Conservation (phyloP, 2,888 invertebrate species). For the Ennomos fuscantarius region DNA sequence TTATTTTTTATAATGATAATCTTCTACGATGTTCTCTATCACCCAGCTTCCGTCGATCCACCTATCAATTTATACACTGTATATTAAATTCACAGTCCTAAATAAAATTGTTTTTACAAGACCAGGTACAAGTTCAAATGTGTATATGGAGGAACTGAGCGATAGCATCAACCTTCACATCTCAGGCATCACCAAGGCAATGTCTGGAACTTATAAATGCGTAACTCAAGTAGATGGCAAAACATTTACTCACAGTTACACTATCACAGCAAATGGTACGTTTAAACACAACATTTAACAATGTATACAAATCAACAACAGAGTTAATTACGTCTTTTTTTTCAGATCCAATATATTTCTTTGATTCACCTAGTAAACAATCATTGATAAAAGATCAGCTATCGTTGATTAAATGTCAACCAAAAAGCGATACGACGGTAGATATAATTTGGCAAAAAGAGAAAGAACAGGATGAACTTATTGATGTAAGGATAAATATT, state of each 20-base stretch:
- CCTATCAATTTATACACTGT: no score
- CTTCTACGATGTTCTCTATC: no score
- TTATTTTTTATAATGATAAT: no score
- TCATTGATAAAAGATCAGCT: slow-evolving; percentile 55
- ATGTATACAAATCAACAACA: slow-evolving; percentile 18
- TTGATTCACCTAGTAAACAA: slow-evolving; percentile 50
- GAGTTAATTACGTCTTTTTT: slow-evolving; percentile 5
- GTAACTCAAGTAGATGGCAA: slow-evolving; percentile 53
- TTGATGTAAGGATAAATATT: slow-evolving; percentile 43
- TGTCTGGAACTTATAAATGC: slow-evolving; percentile 69
- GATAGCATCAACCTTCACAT: slow-evolving; percentile 60
- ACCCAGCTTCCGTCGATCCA: no score
- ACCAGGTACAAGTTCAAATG: slow-evolving; percentile 71
- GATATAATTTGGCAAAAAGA: slow-evolving; percentile 64
- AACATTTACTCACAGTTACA: slow-evolving; percentile 47
- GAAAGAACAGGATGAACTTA: slow-evolving; percentile 41
- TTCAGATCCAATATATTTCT: slow-evolving; percentile 64
- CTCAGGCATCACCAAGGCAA: slow-evolving; percentile 56
- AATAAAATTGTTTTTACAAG: slow-evolving; percentile 74
- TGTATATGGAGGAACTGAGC: slow-evolving; percentile 58
- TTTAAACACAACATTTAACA: slow-evolving; percentile 32
- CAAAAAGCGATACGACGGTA: slow-evolving; percentile 54
- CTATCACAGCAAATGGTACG: slow-evolving; percentile 68
- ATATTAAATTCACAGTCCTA: slow-evolving; percentile 44
- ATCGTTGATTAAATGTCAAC: slow-evolving; percentile 62